These are phyloP conservation scores for Alectura lathami DNA, from an alignment of 2,113 vertebrate species.

Conservation along the genomic window DNA sequence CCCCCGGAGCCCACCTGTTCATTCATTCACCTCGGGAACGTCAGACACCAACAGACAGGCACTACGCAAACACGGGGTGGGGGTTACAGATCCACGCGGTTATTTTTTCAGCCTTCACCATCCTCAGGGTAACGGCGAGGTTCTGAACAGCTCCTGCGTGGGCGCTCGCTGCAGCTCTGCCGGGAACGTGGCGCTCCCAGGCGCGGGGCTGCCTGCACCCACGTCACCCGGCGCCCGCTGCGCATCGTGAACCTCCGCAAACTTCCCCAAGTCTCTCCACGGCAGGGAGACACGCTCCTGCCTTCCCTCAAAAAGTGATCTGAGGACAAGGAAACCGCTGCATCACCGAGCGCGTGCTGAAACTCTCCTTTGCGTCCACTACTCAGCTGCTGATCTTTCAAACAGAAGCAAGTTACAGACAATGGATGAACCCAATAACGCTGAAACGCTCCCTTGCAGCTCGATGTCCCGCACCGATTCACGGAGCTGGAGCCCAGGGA, in stretches of 20 bases:
- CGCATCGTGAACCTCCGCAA: not conserved
- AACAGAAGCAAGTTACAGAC: not conserved
- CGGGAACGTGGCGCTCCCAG: conserved; percentile 27
- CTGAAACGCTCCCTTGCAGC: fast-evolving
- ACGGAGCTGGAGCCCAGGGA: not conserved
- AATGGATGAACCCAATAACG: fast-evolving
- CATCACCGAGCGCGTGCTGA: fast-evolving
- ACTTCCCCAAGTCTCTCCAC: conserved; percentile 1
- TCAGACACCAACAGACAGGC: not conserved
- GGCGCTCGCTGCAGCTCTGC: conserved; percentile 53
- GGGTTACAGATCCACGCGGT: fast-evolving
- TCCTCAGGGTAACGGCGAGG: not conserved
- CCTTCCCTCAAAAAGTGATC: fast-evolving
- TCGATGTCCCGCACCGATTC: fast-evolving
- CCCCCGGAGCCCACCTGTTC: not conserved
- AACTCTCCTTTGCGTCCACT: fast-evolving
- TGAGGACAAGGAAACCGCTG: fast-evolving
- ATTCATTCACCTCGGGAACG: not conserved
- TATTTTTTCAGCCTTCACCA: not conserved
- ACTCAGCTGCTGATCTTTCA: fast-evolving
- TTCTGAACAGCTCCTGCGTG: conserved; percentile 51
- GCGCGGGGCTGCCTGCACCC: not conserved
- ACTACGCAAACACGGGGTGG: not conserved
- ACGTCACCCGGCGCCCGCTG: not conserved
- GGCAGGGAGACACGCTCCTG: not conserved